Conservation (phyloP, 2,113 vertebrate species). For the Agapornis roseicollis region DNA sequence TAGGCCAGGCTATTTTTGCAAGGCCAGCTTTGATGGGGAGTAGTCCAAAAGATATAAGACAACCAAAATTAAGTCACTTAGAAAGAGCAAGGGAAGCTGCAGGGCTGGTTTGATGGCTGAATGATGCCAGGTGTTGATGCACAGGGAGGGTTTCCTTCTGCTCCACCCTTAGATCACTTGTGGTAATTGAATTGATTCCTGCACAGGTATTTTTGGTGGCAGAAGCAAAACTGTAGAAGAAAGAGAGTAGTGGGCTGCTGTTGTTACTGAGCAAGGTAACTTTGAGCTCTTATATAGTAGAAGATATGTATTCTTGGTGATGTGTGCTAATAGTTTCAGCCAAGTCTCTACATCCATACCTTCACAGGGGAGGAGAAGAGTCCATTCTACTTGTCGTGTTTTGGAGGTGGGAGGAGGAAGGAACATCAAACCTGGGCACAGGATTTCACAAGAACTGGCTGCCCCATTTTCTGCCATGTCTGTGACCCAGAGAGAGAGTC, state of each 20-base stretch:
- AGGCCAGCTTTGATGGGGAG: not conserved
- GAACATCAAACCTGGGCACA: not conserved
- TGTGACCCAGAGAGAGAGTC: not conserved
- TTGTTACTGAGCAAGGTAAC: not conserved
- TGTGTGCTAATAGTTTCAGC: not conserved
- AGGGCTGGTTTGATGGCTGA: not conserved
- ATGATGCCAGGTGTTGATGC: accelerated
- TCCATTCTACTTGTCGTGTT: not conserved
- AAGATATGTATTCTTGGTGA: not conserved
- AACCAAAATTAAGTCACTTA: not conserved
- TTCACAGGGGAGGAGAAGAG: accelerated
- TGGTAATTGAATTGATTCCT: not conserved
- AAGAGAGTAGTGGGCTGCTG: not conserved
- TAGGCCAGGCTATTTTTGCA: not conserved
- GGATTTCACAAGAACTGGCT: not conserved
- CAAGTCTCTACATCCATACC: not conserved
- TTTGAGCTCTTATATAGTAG: not conserved
- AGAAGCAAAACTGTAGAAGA: not conserved
- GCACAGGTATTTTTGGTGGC: not conserved
- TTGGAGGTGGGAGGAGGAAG: not conserved
- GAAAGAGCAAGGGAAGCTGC: not conserved
- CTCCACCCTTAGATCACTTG: accelerated
- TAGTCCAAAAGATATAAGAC: not conserved
- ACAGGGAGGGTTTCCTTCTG: not conserved
- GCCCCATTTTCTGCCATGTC: not conserved